Evolutionary conservation across 2,888 invertebrate genomes (phyloP).

Genomic region (Epirrhoe alternata): DNA sequence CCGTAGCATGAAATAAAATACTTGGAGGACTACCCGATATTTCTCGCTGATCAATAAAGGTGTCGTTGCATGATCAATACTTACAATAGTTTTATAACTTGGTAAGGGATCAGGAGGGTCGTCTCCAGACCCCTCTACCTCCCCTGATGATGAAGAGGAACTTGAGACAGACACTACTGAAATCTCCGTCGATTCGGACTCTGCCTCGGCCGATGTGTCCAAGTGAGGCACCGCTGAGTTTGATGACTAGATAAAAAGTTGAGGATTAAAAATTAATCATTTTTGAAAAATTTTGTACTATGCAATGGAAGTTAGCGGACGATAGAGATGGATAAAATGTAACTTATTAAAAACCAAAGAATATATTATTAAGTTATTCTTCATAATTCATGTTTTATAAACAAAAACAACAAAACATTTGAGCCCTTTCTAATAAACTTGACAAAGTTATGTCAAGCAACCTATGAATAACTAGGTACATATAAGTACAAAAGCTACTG

Average conservation of each 20-base stretch:
- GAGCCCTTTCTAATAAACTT: background rate
- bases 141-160: constrained; percentile 60
- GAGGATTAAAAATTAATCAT: background rate
- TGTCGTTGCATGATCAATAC: background rate
- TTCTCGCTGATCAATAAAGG: too few species aligned
- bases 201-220: constrained; percentile 60
- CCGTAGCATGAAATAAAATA: too few species aligned
- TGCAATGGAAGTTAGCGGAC: background rate
- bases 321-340: too few species aligned
- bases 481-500: too few species aligned
- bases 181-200: constrained; percentile 70
- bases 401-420: too few species aligned
- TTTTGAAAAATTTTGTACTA: background rate
- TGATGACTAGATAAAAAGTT: constrained; percentile 38
- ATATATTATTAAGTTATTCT: too few species aligned
- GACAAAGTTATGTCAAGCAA: background rate
- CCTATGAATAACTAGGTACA: too few species aligned
- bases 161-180: constrained; percentile 60
- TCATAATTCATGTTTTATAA: too few species aligned
- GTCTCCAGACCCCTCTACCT: constrained; percentile 76
- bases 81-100: constrained; percentile 58
- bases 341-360: too few species aligned
- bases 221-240: constrained; percentile 63
- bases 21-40: too few species aligned
- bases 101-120: constrained; percentile 67